Evolutionary conservation across 2,797 vertebrate genomes (phyloP).

Genomic region (Gila robusta): DNA sequence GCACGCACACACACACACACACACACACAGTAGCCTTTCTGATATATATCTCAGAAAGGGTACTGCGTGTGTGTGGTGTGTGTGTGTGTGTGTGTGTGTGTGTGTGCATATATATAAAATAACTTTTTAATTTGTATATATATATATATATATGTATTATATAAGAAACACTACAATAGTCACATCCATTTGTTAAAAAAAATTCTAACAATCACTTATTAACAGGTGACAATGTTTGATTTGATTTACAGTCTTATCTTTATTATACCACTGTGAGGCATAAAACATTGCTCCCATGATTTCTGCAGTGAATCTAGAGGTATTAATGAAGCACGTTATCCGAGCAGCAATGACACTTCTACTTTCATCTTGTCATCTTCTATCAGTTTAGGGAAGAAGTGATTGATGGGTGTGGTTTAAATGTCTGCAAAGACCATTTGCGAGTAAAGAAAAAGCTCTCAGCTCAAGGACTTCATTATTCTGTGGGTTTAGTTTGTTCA

Average conservation of each 20-base stretch:
- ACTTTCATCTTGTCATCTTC: conserved; percentile 19
- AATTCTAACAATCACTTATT: not conserved
- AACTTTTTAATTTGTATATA: too few relatives aligned
- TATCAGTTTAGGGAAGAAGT: conserved; percentile 13
- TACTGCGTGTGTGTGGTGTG: too few relatives aligned
- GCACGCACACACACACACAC: too few relatives aligned
- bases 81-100: too few relatives aligned
- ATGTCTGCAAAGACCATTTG: conserved; percentile 5
- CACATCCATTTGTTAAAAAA: not conserved
- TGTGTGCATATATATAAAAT: too few relatives aligned
- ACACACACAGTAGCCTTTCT: too few relatives aligned
- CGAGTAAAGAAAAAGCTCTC: conserved; percentile 15
- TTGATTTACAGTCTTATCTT: not conserved
- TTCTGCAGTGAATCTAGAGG: not conserved
- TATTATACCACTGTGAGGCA: not conserved
- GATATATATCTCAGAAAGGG: too few relatives aligned
- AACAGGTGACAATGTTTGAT: not conserved
- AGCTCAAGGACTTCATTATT: conserved; percentile 14
- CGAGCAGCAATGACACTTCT: conserved; percentile 7
- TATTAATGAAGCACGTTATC: conserved; percentile 1
- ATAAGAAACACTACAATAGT: too few relatives aligned
- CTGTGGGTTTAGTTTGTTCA: not conserved
- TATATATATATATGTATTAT: too few relatives aligned
- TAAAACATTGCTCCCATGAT: not conserved
- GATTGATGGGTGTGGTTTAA: conserved; percentile 23